Conservation (phyloP, 2,113 vertebrate species). For the Hyaena hyaena region DNA sequence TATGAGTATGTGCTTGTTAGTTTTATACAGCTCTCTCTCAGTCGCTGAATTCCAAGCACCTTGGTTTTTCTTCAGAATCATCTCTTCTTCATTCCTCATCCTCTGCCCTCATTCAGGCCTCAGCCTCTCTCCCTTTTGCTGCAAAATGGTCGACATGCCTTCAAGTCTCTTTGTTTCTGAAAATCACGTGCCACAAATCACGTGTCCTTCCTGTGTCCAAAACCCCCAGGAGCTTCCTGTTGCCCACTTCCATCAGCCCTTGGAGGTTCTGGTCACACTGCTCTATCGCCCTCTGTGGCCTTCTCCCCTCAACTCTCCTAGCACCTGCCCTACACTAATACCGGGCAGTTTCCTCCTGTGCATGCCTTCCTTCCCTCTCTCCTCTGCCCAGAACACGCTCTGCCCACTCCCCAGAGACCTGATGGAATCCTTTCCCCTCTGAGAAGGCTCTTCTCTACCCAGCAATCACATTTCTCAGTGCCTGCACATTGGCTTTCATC, state of each 20-base stretch:
- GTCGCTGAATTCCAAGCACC: background rate
- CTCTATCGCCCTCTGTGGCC: no score
- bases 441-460: background rate
- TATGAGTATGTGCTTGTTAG: no score
- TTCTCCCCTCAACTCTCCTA: background rate
- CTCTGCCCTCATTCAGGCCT: background rate
- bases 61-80: background rate
- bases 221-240: background rate
- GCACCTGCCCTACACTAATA: background rate
- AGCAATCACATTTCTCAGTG: background rate
- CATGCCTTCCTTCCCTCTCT: background rate
- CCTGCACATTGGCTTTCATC: background rate
- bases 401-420: background rate
- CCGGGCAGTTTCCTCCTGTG: background rate
- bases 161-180: background rate
- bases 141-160: background rate
- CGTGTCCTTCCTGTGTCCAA: background rate
- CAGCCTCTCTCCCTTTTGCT: background rate
- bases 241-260: background rate
- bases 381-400: background rate
- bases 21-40: background rate
- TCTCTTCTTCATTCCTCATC: background rate
- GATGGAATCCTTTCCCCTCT: accelerated
- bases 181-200: background rate
- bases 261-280: background rate